These are phyloP conservation scores for Nephrotoma guestfalica DNA, from an alignment of 2,888 invertebrate genomes.

Conservation along the genomic window DNA sequence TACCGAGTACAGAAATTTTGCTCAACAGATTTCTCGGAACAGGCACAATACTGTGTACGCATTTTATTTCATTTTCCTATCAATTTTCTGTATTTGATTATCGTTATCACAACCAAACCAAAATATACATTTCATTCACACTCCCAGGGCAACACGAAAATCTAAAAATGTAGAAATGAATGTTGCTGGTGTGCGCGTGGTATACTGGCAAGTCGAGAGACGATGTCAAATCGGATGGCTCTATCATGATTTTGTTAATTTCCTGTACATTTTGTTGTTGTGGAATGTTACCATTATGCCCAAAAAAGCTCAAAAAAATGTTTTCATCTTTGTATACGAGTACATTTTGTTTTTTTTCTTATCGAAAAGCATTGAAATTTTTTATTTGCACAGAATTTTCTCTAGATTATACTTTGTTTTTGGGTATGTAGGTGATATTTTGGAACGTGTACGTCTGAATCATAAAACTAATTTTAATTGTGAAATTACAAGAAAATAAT, in stretches of 20 bases:
- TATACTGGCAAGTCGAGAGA: not conserved
- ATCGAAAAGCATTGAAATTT: not conserved
- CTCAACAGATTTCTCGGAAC: not conserved
- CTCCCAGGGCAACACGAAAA: not conserved
- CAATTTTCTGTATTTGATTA: not conserved
- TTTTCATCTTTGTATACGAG: not conserved
- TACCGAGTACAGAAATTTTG: not conserved
- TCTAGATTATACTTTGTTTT: not conserved
- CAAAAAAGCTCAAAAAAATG: too few relatives aligned
- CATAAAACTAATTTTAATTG: not conserved
- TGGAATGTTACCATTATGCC: too few relatives aligned
- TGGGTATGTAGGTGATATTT: not conserved
- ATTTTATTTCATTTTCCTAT: not conserved
- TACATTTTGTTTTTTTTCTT: not conserved
- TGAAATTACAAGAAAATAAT: not conserved
- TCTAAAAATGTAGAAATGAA: not conserved
- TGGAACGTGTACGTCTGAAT: not conserved
- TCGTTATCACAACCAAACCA: not conserved
- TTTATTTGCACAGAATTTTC: not conserved
- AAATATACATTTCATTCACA: not conserved
- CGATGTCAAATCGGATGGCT: not conserved
- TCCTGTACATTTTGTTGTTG: not conserved
- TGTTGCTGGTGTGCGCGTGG: not conserved
- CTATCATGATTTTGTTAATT: not conserved
- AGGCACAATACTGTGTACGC: not conserved